Evolutionary conservation across 2,113 vertebrate genomes (phyloP), one percentile per base, ranked within the genome.

Genomic region (Cyprinodon brontotheroides): DNA sequence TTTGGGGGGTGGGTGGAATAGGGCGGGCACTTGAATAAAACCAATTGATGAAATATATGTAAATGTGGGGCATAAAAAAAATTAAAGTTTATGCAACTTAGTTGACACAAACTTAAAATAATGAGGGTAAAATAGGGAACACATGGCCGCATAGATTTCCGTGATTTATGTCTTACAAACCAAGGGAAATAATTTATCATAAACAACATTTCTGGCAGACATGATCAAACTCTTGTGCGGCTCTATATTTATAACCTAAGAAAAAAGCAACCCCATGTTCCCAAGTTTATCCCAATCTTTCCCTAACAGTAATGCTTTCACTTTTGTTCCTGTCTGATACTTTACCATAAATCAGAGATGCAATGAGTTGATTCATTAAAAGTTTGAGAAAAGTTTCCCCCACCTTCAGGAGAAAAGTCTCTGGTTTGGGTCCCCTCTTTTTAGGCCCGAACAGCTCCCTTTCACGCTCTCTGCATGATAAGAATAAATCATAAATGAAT

Each of bases 381-480:
- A 4, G 17, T 57, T n/a, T 2, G 10, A 20, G 17, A 57, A 43
- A 61, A 57, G 38, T 70, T 64, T 53, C 43, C 74, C 93, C 92
- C 92, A 99, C 97, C 96, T 97, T 99, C 37, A 99, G 80, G 63
- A 99, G 91, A 86, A 99, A 99, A 11, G 97, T 99, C 94, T 98
- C 97, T 45, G 97, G 97, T 85, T 99, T 99, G 48, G 98, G 98
- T 84, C 98, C 98, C 85, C 98, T 93, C 87, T 99, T 99, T 93
- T 98, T 96, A 48, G 98, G 98, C 60, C 97, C 98, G 0, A 96
- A 99, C 73, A 97, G 92, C 91, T 99, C 97, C 91, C 98, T 94
- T 90, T 99, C 97, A 69, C 96, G 93, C 87, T 99, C 98, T 91
- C 98, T 71, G 43, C 4, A 20, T 98, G 57, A 3, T 40, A 72